Percentiles rank a stretch among this genome's conserved stretches.
These are phyloP conservation scores for Trinorchestia longiramus DNA, from an alignment of 1,140 invertebrate genomes.

Conservation along the genomic window DNA sequence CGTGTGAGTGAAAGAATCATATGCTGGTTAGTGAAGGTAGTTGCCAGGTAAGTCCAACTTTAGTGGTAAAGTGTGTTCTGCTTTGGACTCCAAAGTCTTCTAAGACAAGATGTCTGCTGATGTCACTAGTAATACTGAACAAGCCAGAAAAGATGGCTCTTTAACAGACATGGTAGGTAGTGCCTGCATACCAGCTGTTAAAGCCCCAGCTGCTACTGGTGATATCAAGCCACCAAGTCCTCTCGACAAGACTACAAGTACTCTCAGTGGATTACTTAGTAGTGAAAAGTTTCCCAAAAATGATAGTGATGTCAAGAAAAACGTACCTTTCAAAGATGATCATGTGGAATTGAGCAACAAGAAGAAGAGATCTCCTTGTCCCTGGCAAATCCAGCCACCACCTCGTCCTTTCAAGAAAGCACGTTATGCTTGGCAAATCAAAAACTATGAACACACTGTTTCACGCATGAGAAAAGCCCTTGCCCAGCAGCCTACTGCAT, in stretches of 20 bases:
- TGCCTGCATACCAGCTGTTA: neutral
- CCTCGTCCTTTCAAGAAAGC: constrained; percentile 66
- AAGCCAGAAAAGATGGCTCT: neutral
- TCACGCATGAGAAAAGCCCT: constrained; percentile 59
- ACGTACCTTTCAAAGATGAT: neutral
- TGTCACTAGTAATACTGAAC: neutral
- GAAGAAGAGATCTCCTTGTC: constrained; percentile 28
- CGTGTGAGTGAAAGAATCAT: neutral
- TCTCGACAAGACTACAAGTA: neutral
- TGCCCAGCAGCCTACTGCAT: neutral
- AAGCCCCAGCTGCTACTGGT: neutral
- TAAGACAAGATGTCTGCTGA: neutral
- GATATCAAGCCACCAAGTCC: neutral
- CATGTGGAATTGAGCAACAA: neutral
- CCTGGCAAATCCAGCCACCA: constrained; percentile 59
- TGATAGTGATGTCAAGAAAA: neutral
- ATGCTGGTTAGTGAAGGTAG: no score
- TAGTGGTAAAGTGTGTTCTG: neutral
- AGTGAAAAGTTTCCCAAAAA: neutral
- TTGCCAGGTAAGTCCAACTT: no score
- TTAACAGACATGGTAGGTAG: neutral
- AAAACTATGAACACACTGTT: constrained; percentile 66
- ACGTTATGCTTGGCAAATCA: constrained; percentile 66
- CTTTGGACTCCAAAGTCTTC: neutral
- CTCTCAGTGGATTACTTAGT: constrained; percentile 10